Evolutionary conservation across 1,140 invertebrate genomes (phyloP).

Genomic region (Cotesia glomerata): DNA sequence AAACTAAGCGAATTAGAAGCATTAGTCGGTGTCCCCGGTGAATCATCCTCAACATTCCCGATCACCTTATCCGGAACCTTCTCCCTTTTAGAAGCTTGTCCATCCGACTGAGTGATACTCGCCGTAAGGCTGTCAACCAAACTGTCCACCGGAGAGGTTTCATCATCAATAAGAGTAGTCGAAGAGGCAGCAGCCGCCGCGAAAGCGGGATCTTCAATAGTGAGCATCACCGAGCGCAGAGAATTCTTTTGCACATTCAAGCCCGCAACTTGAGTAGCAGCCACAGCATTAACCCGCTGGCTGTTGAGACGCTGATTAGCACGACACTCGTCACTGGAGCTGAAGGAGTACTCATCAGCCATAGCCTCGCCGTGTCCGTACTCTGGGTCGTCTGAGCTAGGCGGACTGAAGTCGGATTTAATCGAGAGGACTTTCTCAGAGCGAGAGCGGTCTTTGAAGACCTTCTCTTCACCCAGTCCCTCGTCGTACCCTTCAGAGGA

Average conservation of each 20-base stretch:
- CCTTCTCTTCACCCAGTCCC: conserved; percentile 63
- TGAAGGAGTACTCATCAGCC: conserved; percentile 70
- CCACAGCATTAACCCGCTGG: too few species aligned
- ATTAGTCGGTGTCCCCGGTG: conserved; percentile 78
- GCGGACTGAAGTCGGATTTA: conserved; percentile 58
- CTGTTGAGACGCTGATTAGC: conserved; percentile 44
- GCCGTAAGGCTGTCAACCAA: conserved; percentile 74
- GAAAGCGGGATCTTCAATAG: conserved; percentile 77
- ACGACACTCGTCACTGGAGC: conserved; percentile 65
- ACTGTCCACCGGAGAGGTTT: conserved; percentile 81
- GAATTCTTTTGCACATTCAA: conserved; percentile 50
- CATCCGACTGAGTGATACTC: conserved; percentile 58
- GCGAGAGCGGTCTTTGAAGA: conserved; percentile 59
- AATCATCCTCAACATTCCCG: conserved; percentile 61
- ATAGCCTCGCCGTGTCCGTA: conserved; percentile 72
- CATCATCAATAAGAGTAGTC: conserved; percentile 74
- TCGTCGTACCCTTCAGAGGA: conserved; percentile 65
- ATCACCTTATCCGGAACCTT: conserved; percentile 55
- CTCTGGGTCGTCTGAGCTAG: conserved; percentile 61
- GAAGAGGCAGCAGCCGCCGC: conserved; percentile 75
- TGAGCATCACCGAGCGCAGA: conserved; percentile 60
- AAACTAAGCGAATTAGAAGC: conserved; percentile 77
- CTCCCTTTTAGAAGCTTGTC: conserved; percentile 53
- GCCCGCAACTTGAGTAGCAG: conserved; percentile 33
- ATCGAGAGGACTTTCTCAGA: conserved; percentile 59